Evolutionary conservation across 1,140 invertebrate species (phyloP).

Genomic region (Neelides sp.): DNA sequence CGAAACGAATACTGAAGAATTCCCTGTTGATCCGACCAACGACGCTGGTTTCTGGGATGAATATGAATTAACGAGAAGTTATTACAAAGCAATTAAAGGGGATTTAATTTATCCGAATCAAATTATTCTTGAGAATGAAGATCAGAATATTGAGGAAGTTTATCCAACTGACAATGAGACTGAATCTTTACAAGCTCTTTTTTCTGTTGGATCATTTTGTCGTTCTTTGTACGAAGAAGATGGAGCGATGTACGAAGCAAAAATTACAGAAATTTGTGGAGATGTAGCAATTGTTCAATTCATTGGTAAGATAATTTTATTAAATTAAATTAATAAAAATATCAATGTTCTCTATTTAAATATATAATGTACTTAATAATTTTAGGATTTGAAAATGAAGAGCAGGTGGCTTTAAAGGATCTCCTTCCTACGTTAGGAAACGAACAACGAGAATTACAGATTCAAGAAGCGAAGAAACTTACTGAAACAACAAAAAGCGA

Average conservation of each 20-base stretch:
- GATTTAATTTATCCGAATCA: too few species aligned
- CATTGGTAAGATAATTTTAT: not conserved
- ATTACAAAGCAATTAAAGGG: too few species aligned
- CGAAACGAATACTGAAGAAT: too few species aligned
- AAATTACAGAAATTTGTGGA: conserved; percentile 5
- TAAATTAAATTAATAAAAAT: too few species aligned
- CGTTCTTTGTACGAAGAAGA: not conserved
- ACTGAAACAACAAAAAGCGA: too few species aligned
- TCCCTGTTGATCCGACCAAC: too few species aligned
- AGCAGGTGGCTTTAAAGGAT: not conserved
- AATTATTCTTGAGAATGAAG: too few species aligned
- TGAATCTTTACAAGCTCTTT: too few species aligned
- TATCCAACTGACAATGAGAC: conserved; percentile 1
- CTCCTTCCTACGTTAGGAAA: not conserved
- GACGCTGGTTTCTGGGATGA: too few species aligned
- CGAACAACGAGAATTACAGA: not conserved
- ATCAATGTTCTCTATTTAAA: too few species aligned
- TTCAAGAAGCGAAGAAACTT: not conserved
- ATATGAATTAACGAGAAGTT: too few species aligned
- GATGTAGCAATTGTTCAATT: not conserved
- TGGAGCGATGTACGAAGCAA: conserved; percentile 3
- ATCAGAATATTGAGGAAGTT: not conserved
- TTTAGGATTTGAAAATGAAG: conserved; percentile 10
- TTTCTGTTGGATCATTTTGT: conserved; percentile 1
- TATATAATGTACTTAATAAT: not conserved